Percentiles rank a stretch among this genome's conserved stretches.
Conservation (phyloP, 1,140 invertebrate genomes). For the Drosophila lacertosa region DNA sequence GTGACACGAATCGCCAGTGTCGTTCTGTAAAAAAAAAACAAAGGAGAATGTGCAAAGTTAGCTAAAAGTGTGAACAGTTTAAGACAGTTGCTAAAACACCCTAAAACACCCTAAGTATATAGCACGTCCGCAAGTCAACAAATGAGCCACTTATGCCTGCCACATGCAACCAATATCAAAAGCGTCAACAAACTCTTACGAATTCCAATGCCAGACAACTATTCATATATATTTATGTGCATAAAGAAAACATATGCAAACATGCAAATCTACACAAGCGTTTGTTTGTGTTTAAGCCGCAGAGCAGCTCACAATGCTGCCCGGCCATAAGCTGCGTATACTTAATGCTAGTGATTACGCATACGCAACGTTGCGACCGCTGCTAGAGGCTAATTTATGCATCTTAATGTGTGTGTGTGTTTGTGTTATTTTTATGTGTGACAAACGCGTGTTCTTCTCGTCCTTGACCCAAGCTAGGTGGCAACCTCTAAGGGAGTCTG, state of each 20-base stretch:
- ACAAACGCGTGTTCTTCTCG: neutral
- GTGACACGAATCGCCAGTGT: constrained; percentile 90
- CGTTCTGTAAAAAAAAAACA: constrained; percentile 86
- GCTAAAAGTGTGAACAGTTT: constrained; percentile 6
- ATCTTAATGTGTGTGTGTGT: constrained; percentile 20
- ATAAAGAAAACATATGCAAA: neutral
- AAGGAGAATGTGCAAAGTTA: constrained; percentile 11
- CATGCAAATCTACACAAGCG: neutral
- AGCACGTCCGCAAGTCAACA: constrained; percentile 7
- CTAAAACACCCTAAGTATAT: neutral
- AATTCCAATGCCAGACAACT: neutral
- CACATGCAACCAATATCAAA: constrained; percentile 7
- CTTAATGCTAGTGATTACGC: constrained; percentile 65
- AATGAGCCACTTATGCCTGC: constrained; percentile 55
- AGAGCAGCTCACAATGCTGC: constrained; percentile 2
- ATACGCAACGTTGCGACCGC: constrained; percentile 49
- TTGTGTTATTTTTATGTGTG: neutral
- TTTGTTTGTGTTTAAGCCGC: constrained; percentile 53
- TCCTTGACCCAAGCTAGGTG: constrained; percentile 11
- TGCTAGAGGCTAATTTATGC: constrained; percentile 42
- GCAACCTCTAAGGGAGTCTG: neutral
- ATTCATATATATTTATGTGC: neutral
- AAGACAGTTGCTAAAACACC: neutral
- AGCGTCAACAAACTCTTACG: constrained; percentile 30
- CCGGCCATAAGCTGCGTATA: constrained; percentile 52